Base-by-base conservation (phyloP, 2,797 vertebrate genomes). In the Delichon dasypus region DNA sequence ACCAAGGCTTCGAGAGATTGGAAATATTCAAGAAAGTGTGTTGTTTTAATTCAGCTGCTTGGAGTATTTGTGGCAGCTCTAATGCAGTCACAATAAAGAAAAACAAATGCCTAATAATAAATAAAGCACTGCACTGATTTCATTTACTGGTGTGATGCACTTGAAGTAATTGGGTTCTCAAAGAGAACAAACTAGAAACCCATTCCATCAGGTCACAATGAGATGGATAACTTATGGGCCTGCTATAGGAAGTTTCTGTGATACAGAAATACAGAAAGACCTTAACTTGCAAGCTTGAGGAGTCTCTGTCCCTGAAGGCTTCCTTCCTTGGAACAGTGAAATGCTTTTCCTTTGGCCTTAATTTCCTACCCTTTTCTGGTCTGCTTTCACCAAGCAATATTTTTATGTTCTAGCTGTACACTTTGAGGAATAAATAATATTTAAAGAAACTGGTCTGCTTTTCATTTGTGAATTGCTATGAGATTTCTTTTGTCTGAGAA, bases 81-180 rank as follows among this genome's bases (percentile, higher is more conserved):
- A 86, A 88, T 64, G 55, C 76, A 82, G 74, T 57, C 81, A 65
- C 61, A 53, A 62, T 81, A 79, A 94, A 66, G 85, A 76, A 88
- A 95, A 89, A 64, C 89, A 96, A 94, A 90, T 64, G 67, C 71
- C 83, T 81, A 44, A 79, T 90, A 88, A 88, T 93, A 97, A 95
- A 93, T 89, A 91, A 94, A 85, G 83, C 67, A 64, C 53, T 50
- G 85, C 61, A 48, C 88, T 58, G 71, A 57, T 89, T 92, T 76
- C 29, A 67, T 93, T 95, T 93, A 76, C 77, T 88, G 62, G 71
- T 73, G 80, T 74, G 85, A 90, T 90, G 88, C 91, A 87, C 80
- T 96, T 93, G 89, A 88, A 81, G 54, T 89, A 89, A 94, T 95
- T 91, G 88, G 62, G 48, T 94, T 96, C 91, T 91, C 60, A 54